phyloP scores from a whole-genome alignment of 2,888 invertebrate genomes.

The Ganaspis brasiliensis region DNA sequence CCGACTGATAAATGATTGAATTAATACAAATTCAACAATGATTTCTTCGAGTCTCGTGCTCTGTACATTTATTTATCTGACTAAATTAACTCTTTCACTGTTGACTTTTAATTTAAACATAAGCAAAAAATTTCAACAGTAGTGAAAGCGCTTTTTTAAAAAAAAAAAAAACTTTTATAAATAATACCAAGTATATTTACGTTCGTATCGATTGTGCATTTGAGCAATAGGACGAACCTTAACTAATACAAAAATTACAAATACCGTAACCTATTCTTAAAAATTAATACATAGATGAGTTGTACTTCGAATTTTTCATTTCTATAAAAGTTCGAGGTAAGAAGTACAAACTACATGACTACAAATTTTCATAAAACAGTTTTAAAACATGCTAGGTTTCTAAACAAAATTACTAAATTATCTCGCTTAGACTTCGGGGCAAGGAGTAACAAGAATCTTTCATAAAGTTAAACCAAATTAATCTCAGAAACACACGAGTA shows the following conservation, averaged over 20 bases:
- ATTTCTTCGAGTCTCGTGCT: background rate
- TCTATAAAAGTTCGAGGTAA: constrained; percentile 6
- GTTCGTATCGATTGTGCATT: constrained; percentile 37
- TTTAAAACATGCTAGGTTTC: constrained; percentile 10
- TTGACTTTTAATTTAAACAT: constrained; percentile 25
- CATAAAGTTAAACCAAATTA: background rate
- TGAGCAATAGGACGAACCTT: constrained; percentile 40
- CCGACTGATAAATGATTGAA: constrained; percentile 11
- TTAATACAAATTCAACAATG: constrained; percentile 11
- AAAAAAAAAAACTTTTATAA: constrained; percentile 36
- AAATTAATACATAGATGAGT: constrained; percentile 17
- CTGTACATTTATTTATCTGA: constrained; percentile 24
- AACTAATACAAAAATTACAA: constrained; percentile 28
- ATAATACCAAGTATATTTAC: constrained; percentile 33
- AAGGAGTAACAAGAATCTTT: constrained; percentile 1
- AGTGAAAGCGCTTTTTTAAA: background rate
- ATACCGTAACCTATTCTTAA: constrained; percentile 4
- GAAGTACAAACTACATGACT: constrained; percentile 14
- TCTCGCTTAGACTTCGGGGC: constrained; percentile 5
- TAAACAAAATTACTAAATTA: constrained; percentile 1
- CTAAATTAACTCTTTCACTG: constrained; percentile 17
- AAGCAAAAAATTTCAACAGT: constrained; percentile 20
- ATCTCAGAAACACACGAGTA: constrained; percentile 1
- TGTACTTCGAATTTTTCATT: constrained; percentile 5
- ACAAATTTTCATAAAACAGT: background rate